Conservation (phyloP, 2,888 invertebrate species). For the Andrena bicolor region DNA sequence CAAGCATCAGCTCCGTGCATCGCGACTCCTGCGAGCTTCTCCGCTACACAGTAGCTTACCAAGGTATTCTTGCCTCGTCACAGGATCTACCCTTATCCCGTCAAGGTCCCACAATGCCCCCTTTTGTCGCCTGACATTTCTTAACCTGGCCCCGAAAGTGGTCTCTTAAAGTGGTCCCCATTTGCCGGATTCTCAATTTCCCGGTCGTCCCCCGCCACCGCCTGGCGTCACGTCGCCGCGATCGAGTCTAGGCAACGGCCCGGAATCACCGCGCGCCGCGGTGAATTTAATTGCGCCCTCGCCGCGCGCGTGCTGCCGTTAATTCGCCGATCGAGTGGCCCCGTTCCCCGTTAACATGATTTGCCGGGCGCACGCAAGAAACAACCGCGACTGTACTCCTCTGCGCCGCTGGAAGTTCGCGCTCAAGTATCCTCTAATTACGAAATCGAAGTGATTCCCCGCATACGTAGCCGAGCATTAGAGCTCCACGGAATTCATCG, state of each 20-base stretch:
- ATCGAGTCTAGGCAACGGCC: not conserved
- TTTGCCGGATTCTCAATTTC: not conserved
- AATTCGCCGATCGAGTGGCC: conserved; percentile 11
- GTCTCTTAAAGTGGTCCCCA: not conserved
- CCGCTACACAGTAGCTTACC: no score
- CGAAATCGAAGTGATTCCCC: no score
- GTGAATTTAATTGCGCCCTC: conserved; percentile 1
- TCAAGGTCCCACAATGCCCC: conserved; percentile 3
- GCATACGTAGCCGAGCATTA: not conserved
- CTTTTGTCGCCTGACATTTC: not conserved
- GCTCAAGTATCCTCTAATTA: no score
- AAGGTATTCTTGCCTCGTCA: not conserved
- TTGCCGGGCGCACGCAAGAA: not conserved
- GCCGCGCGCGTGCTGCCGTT: not conserved
- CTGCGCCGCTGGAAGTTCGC: no score
- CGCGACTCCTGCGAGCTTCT: not conserved
- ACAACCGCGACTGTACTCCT: not conserved
- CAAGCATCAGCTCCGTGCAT: not conserved
- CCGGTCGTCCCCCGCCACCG: not conserved
- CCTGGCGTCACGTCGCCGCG: not conserved
- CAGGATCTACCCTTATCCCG: not conserved
- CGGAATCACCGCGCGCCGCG: not conserved
- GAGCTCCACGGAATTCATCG: not conserved
- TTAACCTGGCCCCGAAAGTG: not conserved
- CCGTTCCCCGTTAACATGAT: not conserved